These are phyloP conservation scores for Tautogolabrus adspersus DNA, from an alignment of 2,113 vertebrate species.

Conservation along the genomic window DNA sequence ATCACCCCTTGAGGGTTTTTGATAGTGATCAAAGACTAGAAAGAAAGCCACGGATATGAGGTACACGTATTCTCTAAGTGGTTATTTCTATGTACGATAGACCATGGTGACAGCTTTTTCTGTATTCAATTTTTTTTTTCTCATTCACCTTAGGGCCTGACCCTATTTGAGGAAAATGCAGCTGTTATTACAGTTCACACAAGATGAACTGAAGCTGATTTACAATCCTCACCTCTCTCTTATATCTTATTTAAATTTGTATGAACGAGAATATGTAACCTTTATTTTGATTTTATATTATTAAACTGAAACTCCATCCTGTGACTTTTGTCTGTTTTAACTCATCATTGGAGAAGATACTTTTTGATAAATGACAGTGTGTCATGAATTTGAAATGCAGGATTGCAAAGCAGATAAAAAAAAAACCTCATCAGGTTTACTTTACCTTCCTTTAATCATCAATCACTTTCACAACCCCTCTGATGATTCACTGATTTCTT, in stretches of 20 bases:
- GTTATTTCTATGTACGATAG: background rate
- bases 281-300: background rate
- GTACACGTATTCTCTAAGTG: background rate
- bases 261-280: conserved; percentile 2
- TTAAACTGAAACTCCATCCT: background rate
- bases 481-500: background rate
- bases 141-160: background rate
- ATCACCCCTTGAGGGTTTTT: background rate
- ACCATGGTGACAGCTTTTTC: background rate
- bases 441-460: conserved; percentile 1
- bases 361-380: background rate
- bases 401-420: conserved; percentile 12
- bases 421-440: background rate
- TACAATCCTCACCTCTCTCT: background rate
- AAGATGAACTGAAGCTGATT: background rate
- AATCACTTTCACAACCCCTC: background rate
- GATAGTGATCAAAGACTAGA: conserved; percentile 23
- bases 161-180: background rate
- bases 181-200: background rate
- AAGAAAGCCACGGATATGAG: background rate
- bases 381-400: conserved; percentile 40
- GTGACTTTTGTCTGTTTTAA: conserved; percentile 4
- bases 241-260: background rate
- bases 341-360: conserved; percentile 13
- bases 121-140: background rate